Conservation (phyloP, 1,140 invertebrate species). For the Pissodes strobi region DNA sequence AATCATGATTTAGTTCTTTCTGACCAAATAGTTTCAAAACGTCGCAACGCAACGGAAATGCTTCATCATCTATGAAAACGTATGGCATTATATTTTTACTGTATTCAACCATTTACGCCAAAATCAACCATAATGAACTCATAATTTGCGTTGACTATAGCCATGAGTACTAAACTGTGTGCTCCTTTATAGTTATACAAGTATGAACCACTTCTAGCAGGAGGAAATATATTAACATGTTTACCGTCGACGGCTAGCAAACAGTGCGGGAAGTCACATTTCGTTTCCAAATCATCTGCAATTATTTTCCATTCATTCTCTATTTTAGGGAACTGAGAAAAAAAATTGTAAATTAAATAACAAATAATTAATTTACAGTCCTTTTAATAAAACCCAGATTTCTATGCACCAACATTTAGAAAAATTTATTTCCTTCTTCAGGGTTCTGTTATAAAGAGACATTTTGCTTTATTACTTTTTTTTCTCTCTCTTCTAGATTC, state of each 20-base stretch:
- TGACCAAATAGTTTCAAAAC: neutral
- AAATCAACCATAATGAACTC: conserved; percentile 52
- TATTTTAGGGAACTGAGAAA: conserved; percentile 41
- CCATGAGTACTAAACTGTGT: conserved; percentile 47
- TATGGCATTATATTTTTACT: conserved; percentile 4
- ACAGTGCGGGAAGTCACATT: too few relatives aligned
- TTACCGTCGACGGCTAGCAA: too few relatives aligned
- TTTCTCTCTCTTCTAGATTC: too few relatives aligned
- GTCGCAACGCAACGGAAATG: neutral
- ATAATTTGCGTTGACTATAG: too few relatives aligned
- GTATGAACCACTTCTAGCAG: conserved; percentile 46
- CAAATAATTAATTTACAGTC: too few relatives aligned
- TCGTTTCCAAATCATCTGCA: conserved; percentile 43
- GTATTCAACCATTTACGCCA: conserved; percentile 49
- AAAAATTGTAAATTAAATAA: conserved; percentile 11
- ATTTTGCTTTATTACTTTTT: too few relatives aligned
- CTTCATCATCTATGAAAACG: conserved; percentile 3
- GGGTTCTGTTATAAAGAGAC: too few relatives aligned
- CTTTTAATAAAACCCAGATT: too few relatives aligned
- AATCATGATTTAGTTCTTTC: neutral
- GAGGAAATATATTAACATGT: conserved; percentile 51
- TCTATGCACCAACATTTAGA: neutral
- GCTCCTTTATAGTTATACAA: conserved; percentile 52
- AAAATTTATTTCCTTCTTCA: conserved; percentile 8
- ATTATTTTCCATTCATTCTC: conserved; percentile 49